phyloP scores from a whole-genome alignment of 30 jellyfish, hydroid and myxozoan genomes.

The Mastigias papua region DNA sequence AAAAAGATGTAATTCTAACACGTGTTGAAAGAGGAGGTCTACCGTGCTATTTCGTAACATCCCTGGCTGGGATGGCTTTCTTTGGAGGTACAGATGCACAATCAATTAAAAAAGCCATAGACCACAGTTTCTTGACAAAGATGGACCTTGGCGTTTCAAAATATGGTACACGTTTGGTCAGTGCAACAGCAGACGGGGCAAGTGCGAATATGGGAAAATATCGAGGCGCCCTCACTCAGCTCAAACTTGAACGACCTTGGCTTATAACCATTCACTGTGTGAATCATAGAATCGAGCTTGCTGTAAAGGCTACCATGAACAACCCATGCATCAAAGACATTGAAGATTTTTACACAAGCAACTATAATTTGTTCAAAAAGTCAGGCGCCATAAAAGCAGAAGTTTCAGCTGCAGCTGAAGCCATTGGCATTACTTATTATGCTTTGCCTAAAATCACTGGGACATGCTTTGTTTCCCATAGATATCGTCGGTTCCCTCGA shows the following conservation, averaged over 20 bases:
- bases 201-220: slow-evolving; percentile 44
- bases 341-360: slow-evolving; percentile 43
- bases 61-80: slow-evolving; percentile 45
- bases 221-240: slow-evolving; percentile 49
- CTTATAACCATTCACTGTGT: slow-evolving; percentile 56
- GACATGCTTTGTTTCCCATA: background rate
- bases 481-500: background rate
- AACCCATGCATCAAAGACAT: slow-evolving; percentile 13
- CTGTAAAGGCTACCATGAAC: slow-evolving; percentile 32
- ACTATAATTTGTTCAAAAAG: slow-evolving; percentile 9
- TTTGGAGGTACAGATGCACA: slow-evolving; percentile 65
- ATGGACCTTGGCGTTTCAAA: slow-evolving; percentile 29
- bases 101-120: slow-evolving; percentile 14
- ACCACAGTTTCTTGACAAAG: slow-evolving; percentile 30
- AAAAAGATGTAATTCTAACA: slow-evolving; percentile 30
- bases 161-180: slow-evolving; percentile 38
- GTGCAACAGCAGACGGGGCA: slow-evolving; percentile 62
- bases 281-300: slow-evolving; percentile 58
- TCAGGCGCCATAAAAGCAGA: slow-evolving; percentile 33
- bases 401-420: slow-evolving; percentile 40
- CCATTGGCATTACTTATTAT: slow-evolving; percentile 1
- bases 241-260: slow-evolving; percentile 47
- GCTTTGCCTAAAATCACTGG: background rate
- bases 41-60: slow-evolving; percentile 48
- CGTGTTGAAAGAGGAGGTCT: slow-evolving; percentile 47